These are phyloP conservation scores for Phocides pigmalion DNA, from an alignment of 1,140 invertebrate genomes.

Conservation along the genomic window DNA sequence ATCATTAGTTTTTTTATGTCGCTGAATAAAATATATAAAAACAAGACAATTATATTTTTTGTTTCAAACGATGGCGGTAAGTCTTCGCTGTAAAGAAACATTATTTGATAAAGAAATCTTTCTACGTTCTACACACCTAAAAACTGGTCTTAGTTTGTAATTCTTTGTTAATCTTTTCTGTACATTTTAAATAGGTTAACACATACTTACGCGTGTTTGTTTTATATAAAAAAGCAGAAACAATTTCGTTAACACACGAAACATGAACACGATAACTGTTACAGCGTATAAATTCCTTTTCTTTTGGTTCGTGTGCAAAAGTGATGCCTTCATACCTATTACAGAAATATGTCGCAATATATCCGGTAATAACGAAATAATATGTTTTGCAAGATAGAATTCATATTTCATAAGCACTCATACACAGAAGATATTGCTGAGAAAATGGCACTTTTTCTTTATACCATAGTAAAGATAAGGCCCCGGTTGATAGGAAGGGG, in stretches of 20 bases:
- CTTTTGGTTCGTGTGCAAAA: constrained; percentile 21
- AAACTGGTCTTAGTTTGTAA: too few species aligned
- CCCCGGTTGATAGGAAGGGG: constrained; percentile 55
- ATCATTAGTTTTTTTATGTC: too few species aligned
- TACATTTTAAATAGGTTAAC: constrained; percentile 5
- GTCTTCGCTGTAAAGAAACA: too few species aligned
- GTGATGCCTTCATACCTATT: constrained; percentile 28
- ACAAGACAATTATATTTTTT: too few species aligned
- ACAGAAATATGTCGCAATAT: constrained; percentile 55
- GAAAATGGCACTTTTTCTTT: constrained; percentile 71
- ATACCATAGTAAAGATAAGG: constrained; percentile 73
- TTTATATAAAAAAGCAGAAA: constrained; percentile 23
- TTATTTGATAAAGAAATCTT: too few species aligned
- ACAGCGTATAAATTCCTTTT: constrained; percentile 19
- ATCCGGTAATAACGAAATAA: constrained; percentile 76
- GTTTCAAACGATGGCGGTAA: too few species aligned
- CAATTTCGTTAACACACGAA: constrained; percentile 22
- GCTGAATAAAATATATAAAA: too few species aligned
- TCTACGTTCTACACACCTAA: not conserved
- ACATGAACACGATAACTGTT: constrained; percentile 17
- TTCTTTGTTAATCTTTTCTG: too few species aligned
- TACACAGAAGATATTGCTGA: constrained; percentile 71
- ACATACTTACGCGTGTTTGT: not conserved
- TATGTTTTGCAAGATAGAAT: constrained; percentile 79
- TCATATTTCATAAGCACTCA: constrained; percentile 80